Evolutionary conservation across 2,888 invertebrate genomes (phyloP), one percentile per base, ranked within the genome.

Genomic region (Trachelus troglodyta): DNA sequence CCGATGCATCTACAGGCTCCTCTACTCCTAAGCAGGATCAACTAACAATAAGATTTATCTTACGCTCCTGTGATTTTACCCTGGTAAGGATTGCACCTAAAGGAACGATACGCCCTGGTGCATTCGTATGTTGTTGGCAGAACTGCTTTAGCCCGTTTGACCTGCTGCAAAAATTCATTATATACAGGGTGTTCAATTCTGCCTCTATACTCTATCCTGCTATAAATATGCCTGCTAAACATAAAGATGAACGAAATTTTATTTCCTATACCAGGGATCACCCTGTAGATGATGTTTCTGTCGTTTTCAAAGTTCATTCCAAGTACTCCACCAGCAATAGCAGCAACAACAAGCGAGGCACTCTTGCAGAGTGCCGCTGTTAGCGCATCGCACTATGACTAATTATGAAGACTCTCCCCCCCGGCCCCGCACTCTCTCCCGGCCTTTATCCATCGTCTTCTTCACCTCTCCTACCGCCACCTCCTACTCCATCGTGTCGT

Each of bases 301-400:
- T 56, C 40, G 40, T 56, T 56, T 56, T 56, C 40, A 56, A 56
- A 56, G 40, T 40, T 40, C 15, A 15, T 40, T 40, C 40, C 40
- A 15, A 40, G 23, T 56, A 1, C 40, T 56, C 23, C 31, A 11
- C 31, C 71, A 71, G 34, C 71, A 34, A 71, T 33, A 71, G 71
- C 71, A 71, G 71, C 71, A 71, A 71, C 71, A 71, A 71, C 31
- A 15, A 34, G 71, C 71, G 82, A 83, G 79, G 87, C 88, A 91
- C 85, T 91, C 88, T 90, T 89, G 91, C 91, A 91, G 90, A 91
- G 88, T 90, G 89, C 91, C 91, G 91, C 91, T 91, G 89, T 91
- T 91, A 91, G 89, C 89, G 89, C 91, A 91, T 88, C 87, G 88
- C 90, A 90, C 91, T 91, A 91, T 90, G 91, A 91, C 90, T 90